Conservation (phyloP, 1,140 invertebrate species). For the Drosophila santomea region DNA sequence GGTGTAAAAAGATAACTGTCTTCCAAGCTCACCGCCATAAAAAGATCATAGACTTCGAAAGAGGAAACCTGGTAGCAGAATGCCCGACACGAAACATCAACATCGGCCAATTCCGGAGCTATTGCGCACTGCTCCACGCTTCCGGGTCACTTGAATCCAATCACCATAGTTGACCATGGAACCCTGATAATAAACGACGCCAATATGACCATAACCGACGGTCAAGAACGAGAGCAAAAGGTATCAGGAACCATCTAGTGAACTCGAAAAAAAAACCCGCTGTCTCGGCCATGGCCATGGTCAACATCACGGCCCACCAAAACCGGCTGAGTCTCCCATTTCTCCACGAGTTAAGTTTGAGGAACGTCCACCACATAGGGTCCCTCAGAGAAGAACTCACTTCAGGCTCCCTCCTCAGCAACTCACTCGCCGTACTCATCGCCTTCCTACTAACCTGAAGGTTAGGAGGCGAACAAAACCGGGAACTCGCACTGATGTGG, state of each 20-base stretch:
- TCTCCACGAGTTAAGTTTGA: background rate
- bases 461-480: too few species aligned
- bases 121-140: background rate
- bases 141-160: background rate
- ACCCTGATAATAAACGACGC: background rate
- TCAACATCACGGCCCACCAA: background rate
- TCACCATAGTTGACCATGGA: background rate
- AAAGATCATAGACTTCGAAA: constrained; percentile 3
- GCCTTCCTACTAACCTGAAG: too few species aligned
- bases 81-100: background rate
- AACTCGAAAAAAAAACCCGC: background rate
- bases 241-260: background rate
- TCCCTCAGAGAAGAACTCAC: background rate
- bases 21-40: constrained; percentile 1
- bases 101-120: background rate
- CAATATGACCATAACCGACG: background rate
- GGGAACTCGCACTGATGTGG: too few species aligned
- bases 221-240: background rate
- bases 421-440: background rate
- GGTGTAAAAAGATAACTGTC: constrained; percentile 2
- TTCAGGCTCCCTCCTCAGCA: background rate
- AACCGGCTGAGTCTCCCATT: background rate
- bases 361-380: background rate
- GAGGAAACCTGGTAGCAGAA: background rate
- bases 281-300: background rate